Conservation (phyloP, 2,888 invertebrate species). For the Osmoderma eremita region DNA sequence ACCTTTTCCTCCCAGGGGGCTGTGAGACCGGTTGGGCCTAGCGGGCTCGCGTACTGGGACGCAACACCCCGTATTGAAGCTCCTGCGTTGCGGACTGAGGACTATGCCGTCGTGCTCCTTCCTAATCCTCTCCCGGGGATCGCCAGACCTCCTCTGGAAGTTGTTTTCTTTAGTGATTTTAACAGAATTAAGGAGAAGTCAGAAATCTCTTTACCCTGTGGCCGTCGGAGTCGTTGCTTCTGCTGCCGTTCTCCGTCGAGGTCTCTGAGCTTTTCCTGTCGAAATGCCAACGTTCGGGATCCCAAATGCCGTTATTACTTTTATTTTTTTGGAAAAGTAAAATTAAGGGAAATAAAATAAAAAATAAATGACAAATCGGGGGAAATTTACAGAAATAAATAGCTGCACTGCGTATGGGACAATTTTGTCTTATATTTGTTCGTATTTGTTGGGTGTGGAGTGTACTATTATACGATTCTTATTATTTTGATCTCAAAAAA, state of each 20-base stretch:
- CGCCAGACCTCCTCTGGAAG: constrained; percentile 68
- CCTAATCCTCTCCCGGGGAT: constrained; percentile 80
- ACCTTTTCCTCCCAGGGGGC: constrained; percentile 40
- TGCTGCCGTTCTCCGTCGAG: constrained; percentile 71
- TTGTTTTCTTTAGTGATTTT: background rate
- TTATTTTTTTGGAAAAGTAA: background rate
- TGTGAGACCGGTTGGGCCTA: constrained; percentile 55
- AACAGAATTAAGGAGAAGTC: constrained; percentile 3
- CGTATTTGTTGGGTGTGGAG: too few relatives aligned
- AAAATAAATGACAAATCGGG: background rate
- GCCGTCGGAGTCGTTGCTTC: constrained; percentile 67
- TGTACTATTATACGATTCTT: too few relatives aligned
- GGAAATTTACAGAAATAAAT: background rate
- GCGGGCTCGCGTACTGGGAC: constrained; percentile 68
- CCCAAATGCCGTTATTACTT: constrained; percentile 65
- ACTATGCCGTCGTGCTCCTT: constrained; percentile 87
- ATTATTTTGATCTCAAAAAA: too few relatives aligned
- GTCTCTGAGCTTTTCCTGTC: constrained; percentile 71
- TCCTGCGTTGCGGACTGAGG: constrained; percentile 85
- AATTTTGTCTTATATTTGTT: background rate
- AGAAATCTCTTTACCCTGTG: constrained; percentile 64
- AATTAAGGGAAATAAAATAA: background rate
- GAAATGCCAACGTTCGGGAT: constrained; percentile 67
- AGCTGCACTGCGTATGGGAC: background rate
- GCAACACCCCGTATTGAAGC: constrained; percentile 88